phyloP scores from a whole-genome alignment of 2,797 vertebrate species.

The Dermochelys coriacea region DNA sequence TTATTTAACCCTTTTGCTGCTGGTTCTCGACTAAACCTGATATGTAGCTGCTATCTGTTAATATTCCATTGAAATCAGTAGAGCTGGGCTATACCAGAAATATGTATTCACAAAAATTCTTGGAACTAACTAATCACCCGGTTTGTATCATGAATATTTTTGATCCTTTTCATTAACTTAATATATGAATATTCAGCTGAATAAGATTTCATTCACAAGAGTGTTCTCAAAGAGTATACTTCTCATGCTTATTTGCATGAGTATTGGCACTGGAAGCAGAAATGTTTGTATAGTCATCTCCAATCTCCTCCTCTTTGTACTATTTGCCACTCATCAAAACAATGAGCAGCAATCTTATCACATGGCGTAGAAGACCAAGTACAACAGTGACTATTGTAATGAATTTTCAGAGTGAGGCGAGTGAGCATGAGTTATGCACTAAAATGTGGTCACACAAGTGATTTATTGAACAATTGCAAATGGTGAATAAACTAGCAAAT shows the following conservation, averaged over 20 bases:
- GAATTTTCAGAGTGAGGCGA: neutral
- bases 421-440: neutral
- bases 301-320: neutral
- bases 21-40: no score
- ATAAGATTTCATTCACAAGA: neutral
- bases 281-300: neutral
- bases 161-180: no score
- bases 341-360: neutral
- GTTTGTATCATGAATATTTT: neutral
- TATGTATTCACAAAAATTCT: no score
- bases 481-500: neutral
- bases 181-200: no score
- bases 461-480: neutral
- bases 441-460: neutral
- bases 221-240: neutral
- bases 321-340: neutral
- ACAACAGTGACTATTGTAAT: neutral
- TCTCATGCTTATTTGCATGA: no score
- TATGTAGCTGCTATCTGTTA: no score
- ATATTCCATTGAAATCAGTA: no score
- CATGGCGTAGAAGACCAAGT: neutral
- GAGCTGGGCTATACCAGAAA: no score
- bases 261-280: neutral
- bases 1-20: no score
- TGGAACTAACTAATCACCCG: no score